Conservation (phyloP, 2,113 vertebrate genomes). For the Lonchura striata region DNA sequence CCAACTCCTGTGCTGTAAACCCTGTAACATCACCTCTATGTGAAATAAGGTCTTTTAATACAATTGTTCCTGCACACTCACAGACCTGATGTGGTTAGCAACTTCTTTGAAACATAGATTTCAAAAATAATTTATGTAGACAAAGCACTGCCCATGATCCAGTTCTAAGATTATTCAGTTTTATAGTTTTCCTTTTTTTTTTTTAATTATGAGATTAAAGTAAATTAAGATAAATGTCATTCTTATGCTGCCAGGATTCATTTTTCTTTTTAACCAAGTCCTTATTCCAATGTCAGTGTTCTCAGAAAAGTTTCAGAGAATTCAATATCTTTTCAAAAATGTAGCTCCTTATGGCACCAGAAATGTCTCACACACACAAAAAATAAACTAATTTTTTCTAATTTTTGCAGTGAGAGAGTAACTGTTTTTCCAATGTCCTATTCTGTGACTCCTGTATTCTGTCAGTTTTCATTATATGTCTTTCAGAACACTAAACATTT, state of each 20-base stretch:
- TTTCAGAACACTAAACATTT: neutral
- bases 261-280: neutral
- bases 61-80: neutral
- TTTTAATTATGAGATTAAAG: neutral
- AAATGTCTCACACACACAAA: neutral
- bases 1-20: neutral
- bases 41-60: neutral
- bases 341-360: neutral
- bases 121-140: neutral
- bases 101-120: neutral
- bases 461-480: neutral
- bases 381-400: neutral
- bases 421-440: neutral
- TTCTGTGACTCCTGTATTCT: neutral
- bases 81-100: neutral
- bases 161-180: neutral
- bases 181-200: neutral
- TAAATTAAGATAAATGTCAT: neutral
- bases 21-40: neutral
- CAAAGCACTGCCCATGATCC: neutral
- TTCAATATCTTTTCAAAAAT: neutral
- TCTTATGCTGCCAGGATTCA: neutral
- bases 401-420: neutral
- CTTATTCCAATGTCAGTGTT: neutral
- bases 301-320: neutral